Percentiles rank a stretch among this genome's conserved stretches.
Conservation (phyloP, 1,140 invertebrate genomes). For the Ectropis grisescens region DNA sequence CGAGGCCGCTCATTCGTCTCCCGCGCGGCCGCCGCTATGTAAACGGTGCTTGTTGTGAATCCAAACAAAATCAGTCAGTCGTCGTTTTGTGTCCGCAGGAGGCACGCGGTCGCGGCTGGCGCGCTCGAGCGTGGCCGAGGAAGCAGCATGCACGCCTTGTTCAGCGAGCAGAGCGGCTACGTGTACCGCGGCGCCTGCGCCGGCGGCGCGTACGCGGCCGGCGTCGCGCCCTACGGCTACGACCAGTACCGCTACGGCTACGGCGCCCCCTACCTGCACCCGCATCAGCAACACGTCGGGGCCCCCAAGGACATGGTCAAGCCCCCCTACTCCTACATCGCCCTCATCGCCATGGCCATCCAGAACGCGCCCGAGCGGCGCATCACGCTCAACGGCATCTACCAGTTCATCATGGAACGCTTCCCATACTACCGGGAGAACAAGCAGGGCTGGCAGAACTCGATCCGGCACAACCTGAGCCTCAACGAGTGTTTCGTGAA, state of each 20-base stretch:
- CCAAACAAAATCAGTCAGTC: slow-evolving; percentile 68
- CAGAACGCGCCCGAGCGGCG: slow-evolving; percentile 93
- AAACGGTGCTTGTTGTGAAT: slow-evolving; percentile 68
- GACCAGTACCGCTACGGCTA: slow-evolving; percentile 84
- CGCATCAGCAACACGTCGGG: slow-evolving; percentile 80
- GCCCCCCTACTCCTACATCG: slow-evolving; percentile 98
- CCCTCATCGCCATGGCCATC: slow-evolving; percentile 98
- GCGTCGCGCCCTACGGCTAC: slow-evolving; percentile 73
- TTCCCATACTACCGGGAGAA: slow-evolving; percentile 99
- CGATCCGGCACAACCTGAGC: slow-evolving; percentile 95
- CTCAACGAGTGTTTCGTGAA: slow-evolving; percentile 99
- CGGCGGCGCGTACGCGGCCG: slow-evolving; percentile 60
- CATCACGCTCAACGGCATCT: slow-evolving; percentile 97
- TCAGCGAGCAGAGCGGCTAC: slow-evolving; percentile 87
- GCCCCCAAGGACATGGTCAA: slow-evolving; percentile 91
- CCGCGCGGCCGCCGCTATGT: slow-evolving; percentile 65
- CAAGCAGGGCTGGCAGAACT: slow-evolving; percentile 96
- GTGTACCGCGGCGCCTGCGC: slow-evolving; percentile 63
- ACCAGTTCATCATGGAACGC: slow-evolving; percentile 98
- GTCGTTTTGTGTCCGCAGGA: slow-evolving; percentile 58
- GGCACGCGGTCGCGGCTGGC: slow-evolving; percentile 44
- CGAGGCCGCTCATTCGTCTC: slow-evolving; percentile 55
- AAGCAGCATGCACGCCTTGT: slow-evolving; percentile 85
- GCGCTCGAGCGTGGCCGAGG: slow-evolving; percentile 45
- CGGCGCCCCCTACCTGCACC: slow-evolving; percentile 72